Evolutionary conservation across 2,888 invertebrate species (phyloP), one percentile per base, ranked within the genome.

Genomic region (Atethmia centrago): DNA sequence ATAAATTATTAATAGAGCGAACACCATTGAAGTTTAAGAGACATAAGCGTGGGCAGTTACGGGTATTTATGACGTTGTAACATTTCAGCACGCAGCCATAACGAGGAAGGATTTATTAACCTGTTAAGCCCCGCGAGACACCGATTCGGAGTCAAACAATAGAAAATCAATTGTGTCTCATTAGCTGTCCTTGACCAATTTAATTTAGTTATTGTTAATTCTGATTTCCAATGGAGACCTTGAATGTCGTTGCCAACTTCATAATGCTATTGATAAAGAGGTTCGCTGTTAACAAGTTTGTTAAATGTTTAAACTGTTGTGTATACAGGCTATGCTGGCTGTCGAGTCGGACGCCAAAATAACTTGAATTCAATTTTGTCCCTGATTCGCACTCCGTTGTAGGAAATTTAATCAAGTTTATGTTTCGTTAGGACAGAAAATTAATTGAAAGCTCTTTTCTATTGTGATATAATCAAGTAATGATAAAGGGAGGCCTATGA

Each of bases 371-470:
- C 40, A 74, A 71, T 76, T 63, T 71, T 72, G 80, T 80, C 77
- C 79, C 71, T 73, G 76, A 77, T 80, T 85, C 58, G 59, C 69
- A 72, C 59, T 80, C 70, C 63, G 68, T 77, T 74, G 82, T 81
- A 71, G 56, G 51, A 21, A 77, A 77, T 82, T 82, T 80, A 79
- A 80, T 79, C 71, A 82, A 69, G 64, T 69, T 81, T 72, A 56
- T 71, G 69, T 75, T 81, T 72, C 62, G 68, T 65, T 71, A 59
- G 45, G 56, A 59, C 71, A 51, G 70, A 74, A 75, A 75, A 85
- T 80, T 75, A 84, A 80, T 86, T 75, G 75, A 82, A 86, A 76
- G 80, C 66, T 77, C 79, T 82, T 79, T 79, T 58, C 70, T 83
- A 76, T 86, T 82, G 64, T 75, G 55, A 68, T 77, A 71, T 82